These are phyloP conservation scores for Boloria selene DNA, from an alignment of 2,888 invertebrate species.

Conservation along the genomic window DNA sequence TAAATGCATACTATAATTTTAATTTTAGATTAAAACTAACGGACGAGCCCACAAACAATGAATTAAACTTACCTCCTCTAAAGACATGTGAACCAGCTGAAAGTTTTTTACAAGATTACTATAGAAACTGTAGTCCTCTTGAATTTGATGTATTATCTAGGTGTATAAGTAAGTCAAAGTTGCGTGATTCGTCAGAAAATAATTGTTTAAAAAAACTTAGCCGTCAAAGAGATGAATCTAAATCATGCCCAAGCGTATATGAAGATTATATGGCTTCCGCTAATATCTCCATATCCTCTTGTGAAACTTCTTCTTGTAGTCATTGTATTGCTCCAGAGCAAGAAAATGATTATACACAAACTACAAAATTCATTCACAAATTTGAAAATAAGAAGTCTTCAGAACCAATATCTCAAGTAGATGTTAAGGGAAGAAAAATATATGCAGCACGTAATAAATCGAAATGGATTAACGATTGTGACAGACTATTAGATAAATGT, in stretches of 20 bases:
- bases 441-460: conserved; percentile 56
- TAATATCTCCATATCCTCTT: conserved; percentile 53
- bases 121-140: conserved; percentile 56
- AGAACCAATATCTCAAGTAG: conserved; percentile 34
- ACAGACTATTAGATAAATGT: conserved; percentile 46
- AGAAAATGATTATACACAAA: conserved; percentile 36
- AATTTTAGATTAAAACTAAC: conserved; percentile 56
- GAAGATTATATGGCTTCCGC: conserved; percentile 54
- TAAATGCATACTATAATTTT: conserved; percentile 7
- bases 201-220: conserved; percentile 47
- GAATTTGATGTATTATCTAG: conserved; percentile 57
- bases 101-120: conserved; percentile 64
- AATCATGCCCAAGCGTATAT: conserved; percentile 64
- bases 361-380: conserved; percentile 46
- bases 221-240: conserved; percentile 51
- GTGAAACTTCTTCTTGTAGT: conserved; percentile 49
- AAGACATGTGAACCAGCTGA: conserved; percentile 64
- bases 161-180: conserved; percentile 56
- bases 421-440: conserved; percentile 53
- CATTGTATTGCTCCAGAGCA: conserved; percentile 44
- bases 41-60: conserved; percentile 54
- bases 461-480: conserved; percentile 49
- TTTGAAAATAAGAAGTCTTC: conserved; percentile 41
- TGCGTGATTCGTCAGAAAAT: conserved; percentile 52
- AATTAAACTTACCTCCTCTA: conserved; percentile 46